Conservation (phyloP, 2,113 vertebrate species). For the Cavia porcellus region DNA sequence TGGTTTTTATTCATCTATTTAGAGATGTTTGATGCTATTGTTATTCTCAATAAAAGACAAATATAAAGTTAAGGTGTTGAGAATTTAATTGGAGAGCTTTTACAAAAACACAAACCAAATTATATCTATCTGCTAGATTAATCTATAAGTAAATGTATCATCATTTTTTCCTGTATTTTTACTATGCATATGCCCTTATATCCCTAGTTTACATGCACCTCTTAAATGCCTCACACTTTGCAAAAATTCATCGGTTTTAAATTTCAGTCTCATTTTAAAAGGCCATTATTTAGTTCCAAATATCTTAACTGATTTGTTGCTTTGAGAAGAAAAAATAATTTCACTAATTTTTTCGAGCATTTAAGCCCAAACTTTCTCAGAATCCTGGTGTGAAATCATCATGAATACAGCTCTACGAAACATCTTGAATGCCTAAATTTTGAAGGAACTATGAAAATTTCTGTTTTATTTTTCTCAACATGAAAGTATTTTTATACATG, state of each 20-base stretch:
- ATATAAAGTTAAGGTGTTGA: conserved; percentile 23
- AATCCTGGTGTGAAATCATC: background rate
- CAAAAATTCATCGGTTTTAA: background rate
- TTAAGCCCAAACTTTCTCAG: background rate
- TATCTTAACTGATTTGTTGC: background rate
- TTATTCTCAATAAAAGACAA: background rate
- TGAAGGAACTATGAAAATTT: background rate
- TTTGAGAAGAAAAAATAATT: background rate
- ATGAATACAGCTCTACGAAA: background rate
- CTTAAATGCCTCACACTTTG: background rate
- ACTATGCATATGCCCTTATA: background rate
- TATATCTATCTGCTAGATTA: background rate
- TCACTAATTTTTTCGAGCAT: background rate
- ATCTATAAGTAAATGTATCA: background rate
- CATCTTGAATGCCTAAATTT: background rate
- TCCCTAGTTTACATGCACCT: background rate
- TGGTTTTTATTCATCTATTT: conserved; percentile 26
- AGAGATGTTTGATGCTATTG: background rate
- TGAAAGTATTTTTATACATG: conserved; percentile 23
- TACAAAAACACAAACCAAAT: conserved; percentile 22
- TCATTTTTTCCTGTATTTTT: conserved; percentile 35
- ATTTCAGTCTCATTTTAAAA: background rate
- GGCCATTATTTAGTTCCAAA: background rate
- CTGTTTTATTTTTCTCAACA: background rate
- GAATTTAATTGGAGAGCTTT: background rate